Percentiles rank a stretch among this genome's conserved stretches.
Evolutionary conservation across 2,888 invertebrate genomes (phyloP).

Genomic region (Trissoscelio sp.): DNA sequence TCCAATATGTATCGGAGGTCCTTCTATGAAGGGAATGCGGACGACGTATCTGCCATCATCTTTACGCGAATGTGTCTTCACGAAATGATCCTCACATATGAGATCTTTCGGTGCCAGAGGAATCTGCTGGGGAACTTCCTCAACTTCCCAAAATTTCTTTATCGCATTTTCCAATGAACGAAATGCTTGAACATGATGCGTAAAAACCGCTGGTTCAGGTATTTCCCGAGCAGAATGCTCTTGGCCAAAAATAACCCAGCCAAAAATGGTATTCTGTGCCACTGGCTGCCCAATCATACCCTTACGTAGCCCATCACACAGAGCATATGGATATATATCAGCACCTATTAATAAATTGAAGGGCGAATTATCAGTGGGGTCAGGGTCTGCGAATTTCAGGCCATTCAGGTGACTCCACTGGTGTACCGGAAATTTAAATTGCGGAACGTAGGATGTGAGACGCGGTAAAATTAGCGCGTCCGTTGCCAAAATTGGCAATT

Average conservation of each 20-base stretch:
- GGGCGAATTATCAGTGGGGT: slow-evolving; percentile 1
- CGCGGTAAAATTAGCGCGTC: background rate
- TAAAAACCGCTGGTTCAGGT: too few relatives aligned
- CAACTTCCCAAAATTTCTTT: slow-evolving; percentile 1
- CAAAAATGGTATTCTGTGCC: slow-evolving; percentile 14
- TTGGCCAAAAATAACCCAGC: background rate
- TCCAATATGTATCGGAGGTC: slow-evolving; percentile 4
- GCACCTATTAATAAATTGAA: slow-evolving; percentile 13
- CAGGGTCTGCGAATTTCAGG: slow-evolving; percentile 28
- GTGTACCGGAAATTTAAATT: background rate
- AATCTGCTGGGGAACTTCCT: background rate
- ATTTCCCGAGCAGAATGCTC: too few relatives aligned
- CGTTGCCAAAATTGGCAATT: background rate
- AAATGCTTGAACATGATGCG: background rate
- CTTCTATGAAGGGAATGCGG: background rate
- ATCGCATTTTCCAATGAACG: background rate
- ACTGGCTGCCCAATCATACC: background rate
- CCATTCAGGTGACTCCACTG: background rate
- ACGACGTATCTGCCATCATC: background rate
- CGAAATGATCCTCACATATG: too few relatives aligned
- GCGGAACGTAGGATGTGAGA: slow-evolving; percentile 20
- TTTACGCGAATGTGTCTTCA: background rate
- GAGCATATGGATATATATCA: slow-evolving; percentile 14
- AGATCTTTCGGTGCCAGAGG: too few relatives aligned
- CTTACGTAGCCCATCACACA: slow-evolving; percentile 5